These are phyloP conservation scores for Myocastor coypus DNA, from an alignment of 2,113 vertebrate species.

Conservation along the genomic window DNA sequence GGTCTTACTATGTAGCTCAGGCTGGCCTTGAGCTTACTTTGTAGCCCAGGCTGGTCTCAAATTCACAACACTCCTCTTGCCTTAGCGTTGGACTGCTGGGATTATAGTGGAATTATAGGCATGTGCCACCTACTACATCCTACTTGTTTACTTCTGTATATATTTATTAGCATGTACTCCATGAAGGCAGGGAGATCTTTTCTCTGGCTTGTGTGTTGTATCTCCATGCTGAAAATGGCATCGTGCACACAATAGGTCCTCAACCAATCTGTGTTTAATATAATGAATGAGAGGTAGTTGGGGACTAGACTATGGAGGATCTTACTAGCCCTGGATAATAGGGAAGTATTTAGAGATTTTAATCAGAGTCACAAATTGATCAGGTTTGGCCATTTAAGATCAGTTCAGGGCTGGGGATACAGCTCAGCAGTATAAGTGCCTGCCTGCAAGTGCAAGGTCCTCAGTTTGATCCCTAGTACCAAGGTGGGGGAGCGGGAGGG, in stretches of 20 bases:
- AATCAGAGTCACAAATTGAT: conserved; percentile 23
- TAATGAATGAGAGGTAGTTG: background rate
- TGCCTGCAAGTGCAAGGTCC: too few species aligned
- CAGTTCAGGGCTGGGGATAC: background rate
- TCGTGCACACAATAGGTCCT: background rate
- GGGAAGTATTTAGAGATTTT: background rate
- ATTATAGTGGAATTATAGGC: too few species aligned
- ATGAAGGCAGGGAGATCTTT: background rate
- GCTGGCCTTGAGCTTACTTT: too few species aligned
- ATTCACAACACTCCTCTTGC: too few species aligned
- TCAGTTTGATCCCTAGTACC: too few species aligned
- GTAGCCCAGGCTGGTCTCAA: too few species aligned
- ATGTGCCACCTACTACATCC: too few species aligned
- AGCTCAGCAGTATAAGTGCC: background rate
- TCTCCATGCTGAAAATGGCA: background rate
- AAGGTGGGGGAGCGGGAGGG: too few species aligned
- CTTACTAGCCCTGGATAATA: background rate
- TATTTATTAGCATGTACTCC: conserved; percentile 16
- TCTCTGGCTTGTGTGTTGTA: background rate
- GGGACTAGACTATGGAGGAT: background rate
- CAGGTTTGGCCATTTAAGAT: background rate
- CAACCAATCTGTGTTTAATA: background rate
- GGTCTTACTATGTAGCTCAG: too few species aligned
- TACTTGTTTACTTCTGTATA: background rate
- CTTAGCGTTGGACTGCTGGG: too few species aligned